Conservation (phyloP, 2,888 invertebrate genomes). For the Trimorus sp. region DNA sequence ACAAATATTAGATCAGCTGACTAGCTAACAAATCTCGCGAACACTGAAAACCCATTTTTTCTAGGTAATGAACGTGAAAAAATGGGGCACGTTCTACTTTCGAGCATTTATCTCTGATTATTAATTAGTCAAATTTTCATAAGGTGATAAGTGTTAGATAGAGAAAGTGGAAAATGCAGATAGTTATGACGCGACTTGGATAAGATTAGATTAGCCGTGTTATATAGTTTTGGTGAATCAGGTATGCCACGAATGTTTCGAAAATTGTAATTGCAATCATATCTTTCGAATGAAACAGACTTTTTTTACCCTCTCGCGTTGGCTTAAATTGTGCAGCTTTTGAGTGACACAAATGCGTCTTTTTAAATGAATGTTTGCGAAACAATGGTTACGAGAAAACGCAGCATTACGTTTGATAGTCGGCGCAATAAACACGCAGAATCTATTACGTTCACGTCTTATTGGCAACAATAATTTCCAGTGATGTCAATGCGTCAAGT, state of each 20-base stretch:
- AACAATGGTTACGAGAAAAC: slow-evolving; percentile 25
- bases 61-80: slow-evolving; percentile 10
- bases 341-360: background rate
- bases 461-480: slow-evolving; percentile 39
- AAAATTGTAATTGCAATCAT: slow-evolving; percentile 7
- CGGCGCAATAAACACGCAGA: slow-evolving; percentile 30
- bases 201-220: slow-evolving; percentile 1
- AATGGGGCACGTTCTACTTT: slow-evolving; percentile 44
- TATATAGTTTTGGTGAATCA: background rate
- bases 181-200: slow-evolving; percentile 14
- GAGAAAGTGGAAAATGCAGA: slow-evolving; percentile 41
- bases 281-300: no score
- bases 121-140: slow-evolving; percentile 34
- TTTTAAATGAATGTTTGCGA: slow-evolving; percentile 8
- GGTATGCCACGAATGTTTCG: background rate
- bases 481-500: slow-evolving; percentile 35
- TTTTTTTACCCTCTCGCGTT: background rate
- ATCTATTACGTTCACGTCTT: slow-evolving; percentile 32
- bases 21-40: background rate
- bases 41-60: slow-evolving; percentile 13
- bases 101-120: slow-evolving; percentile 8
- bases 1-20: no score
- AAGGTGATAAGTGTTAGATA: slow-evolving; percentile 30
- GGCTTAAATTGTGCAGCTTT: background rate
- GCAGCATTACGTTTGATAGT: slow-evolving; percentile 19